Percentiles rank a stretch among this genome's conserved stretches.
These are phyloP conservation scores for Phymatocera aterrima DNA, from an alignment of 2,888 invertebrate genomes.

Conservation along the genomic window DNA sequence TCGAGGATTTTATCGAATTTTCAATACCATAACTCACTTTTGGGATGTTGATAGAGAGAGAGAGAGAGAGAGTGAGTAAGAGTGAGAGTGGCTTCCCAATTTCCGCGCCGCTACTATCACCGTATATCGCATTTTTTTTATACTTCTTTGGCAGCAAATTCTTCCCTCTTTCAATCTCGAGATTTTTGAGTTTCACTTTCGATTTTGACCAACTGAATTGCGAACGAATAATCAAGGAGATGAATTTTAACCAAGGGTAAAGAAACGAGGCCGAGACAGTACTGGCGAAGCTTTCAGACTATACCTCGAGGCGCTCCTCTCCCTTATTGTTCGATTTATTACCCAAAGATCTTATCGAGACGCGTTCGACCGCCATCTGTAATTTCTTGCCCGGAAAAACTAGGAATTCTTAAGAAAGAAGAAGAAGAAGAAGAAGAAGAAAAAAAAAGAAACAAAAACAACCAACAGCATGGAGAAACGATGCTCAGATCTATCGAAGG, in stretches of 20 bases:
- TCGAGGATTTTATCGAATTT: neutral
- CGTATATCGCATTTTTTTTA: neutral
- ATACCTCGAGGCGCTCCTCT: conserved; percentile 11
- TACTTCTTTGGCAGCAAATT: neutral
- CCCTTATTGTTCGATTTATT: conserved; percentile 32
- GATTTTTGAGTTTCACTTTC: conserved; percentile 18
- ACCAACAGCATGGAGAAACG: too few relatives aligned
- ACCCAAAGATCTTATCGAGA: conserved; percentile 5
- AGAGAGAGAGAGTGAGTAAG: too few relatives aligned
- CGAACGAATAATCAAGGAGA: conserved; percentile 31
- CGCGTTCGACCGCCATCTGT: neutral
- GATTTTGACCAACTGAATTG: conserved; percentile 32
- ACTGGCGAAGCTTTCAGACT: conserved; percentile 25
- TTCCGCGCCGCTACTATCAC: too few relatives aligned
- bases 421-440: too few relatives aligned
- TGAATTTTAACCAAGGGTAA: conserved; percentile 19
- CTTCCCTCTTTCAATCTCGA: neutral
- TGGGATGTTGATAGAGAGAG: too few relatives aligned
- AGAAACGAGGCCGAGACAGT: neutral
- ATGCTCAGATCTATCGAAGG: too few relatives aligned
- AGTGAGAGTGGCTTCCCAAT: too few relatives aligned
- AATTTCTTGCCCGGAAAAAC: neutral
- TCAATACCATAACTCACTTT: too few relatives aligned
- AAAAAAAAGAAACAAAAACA: too few relatives aligned
- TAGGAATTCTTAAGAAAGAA: too few relatives aligned